These are phyloP conservation scores for Catharus bicknelli DNA, from an alignment of 2,113 vertebrate species.

Conservation along the genomic window DNA sequence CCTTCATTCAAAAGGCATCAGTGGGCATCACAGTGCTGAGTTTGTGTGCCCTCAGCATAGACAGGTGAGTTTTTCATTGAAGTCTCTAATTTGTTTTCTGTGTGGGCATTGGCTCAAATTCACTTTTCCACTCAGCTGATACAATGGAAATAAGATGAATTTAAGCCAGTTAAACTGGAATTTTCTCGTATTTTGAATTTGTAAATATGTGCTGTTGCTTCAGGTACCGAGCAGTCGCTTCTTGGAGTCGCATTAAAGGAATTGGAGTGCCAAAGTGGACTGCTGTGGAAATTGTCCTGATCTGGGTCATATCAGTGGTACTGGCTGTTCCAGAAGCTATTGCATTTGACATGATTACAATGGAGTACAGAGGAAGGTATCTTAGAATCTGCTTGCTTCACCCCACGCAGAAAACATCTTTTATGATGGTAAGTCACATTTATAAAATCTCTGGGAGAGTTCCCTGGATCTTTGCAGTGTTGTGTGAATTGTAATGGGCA, in stretches of 20 bases:
- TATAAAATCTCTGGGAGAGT: not conserved
- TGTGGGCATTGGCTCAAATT: not conserved
- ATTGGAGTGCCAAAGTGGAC: conserved; percentile 86
- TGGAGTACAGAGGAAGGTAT: conserved; percentile 82
- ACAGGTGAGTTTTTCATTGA: conserved; percentile 79
- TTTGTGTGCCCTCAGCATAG: conserved; percentile 90
- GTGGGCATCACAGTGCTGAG: conserved; percentile 93
- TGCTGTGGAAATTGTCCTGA: conserved; percentile 86
- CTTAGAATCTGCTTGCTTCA: conserved; percentile 86
- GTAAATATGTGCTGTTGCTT: not conserved
- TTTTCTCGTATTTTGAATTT: not conserved
- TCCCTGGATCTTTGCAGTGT: not conserved
- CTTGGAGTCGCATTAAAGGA: conserved; percentile 89
- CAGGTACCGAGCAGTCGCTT: conserved; percentile 90
- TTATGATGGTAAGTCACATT: conserved; percentile 84
- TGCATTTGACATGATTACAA: conserved; percentile 86
- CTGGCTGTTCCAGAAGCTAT: conserved; percentile 89
- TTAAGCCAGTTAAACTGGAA: not conserved
- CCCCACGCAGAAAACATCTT: conserved; percentile 81
- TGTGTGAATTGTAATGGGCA: not conserved
- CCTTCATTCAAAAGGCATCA: conserved; percentile 92
- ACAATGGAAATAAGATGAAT: not conserved
- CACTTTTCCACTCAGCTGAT: not conserved
- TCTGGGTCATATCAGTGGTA: conserved; percentile 87
- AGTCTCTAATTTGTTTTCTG: not conserved